Percentiles rank a stretch among this genome's conserved stretches.
Conservation (phyloP, 2,797 vertebrate genomes). For the Silurus aristotelis region DNA sequence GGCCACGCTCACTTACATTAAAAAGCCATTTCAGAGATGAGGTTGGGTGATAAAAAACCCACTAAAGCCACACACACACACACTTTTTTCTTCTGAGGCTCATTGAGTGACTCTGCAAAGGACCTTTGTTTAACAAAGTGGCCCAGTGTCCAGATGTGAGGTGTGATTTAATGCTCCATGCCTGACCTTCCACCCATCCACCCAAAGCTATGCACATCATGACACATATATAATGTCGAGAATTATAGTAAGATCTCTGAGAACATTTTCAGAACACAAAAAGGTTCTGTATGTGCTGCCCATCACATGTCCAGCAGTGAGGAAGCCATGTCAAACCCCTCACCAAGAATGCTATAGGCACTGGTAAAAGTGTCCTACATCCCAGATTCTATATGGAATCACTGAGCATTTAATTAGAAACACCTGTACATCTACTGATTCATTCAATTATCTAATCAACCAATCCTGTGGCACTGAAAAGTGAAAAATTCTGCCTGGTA, state of each 20-base stretch:
- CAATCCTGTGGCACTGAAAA: not conserved
- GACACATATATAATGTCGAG: not conserved
- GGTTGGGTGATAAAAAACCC: slow-evolving; percentile 30
- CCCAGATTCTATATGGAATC: not conserved
- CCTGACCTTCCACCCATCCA: slow-evolving; percentile 14
- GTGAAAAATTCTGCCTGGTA: no score
- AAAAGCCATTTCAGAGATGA: slow-evolving; percentile 46
- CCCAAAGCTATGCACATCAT: slow-evolving; percentile 13
- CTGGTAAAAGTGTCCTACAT: not conserved
- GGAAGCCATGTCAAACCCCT: not conserved
- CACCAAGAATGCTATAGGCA: not conserved
- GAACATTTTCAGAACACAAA: not conserved
- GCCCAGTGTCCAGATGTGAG: slow-evolving; percentile 4
- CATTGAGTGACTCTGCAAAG: slow-evolving; percentile 1
- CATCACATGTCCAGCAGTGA: not conserved
- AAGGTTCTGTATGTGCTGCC: not conserved
- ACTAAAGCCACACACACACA: slow-evolving; percentile 11
- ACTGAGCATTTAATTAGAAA: not conserved
- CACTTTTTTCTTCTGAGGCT: not conserved
- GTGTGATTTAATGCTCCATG: slow-evolving; percentile 23
- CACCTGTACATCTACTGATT: not conserved
- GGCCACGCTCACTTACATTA: slow-evolving; percentile 43
- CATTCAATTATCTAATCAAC: not conserved
- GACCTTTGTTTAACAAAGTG: slow-evolving; percentile 22
- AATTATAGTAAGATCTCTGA: not conserved